Base-by-base conservation (phyloP, 2,113 vertebrate genomes). In the Cheirogaleus medius region DNA sequence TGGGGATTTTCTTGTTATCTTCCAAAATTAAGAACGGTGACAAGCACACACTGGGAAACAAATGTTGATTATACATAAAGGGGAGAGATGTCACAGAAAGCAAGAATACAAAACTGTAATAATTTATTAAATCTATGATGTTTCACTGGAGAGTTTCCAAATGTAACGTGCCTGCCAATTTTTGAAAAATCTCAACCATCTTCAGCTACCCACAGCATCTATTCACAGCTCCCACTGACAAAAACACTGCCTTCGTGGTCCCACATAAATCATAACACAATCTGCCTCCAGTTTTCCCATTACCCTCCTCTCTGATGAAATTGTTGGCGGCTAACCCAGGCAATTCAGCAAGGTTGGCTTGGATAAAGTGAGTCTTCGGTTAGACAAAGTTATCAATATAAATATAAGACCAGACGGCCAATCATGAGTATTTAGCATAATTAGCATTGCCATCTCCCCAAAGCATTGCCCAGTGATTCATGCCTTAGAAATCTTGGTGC, bases 141-240 rank as follows among this genome's bases (percentile, higher is more conserved):
- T 44, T 52, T 97, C 84, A 8, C 58, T 94, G 94, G 80, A 95
- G 39, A 64, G 54, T 42, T 93, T 96, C 94, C 95, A 95, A 97
- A 74, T 64, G 27, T 47, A 94, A 74, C 25, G 80, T 56, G 63
- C 86, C 52, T 96, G 95, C 91, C 95, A 94, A 76, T 54, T 86
- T 90, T 83, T 78, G 3, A 84, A 94, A 97, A 93, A 63, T 68
- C 81, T 73, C 73, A 52, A 69, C 39, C 32, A 2, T 49, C 87
- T 86, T 83, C 73, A 91, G 89, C 86, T 91, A 32, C 87, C 80
- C 93, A 90, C 73, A 93, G 39, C 74, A 80, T 95, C 96, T 89
- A 47, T 85, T 85, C 93, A 84, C 78, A 96, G 95, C 29, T 93
- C 88, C 73, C 23, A 77, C 89, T 14, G 78, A 93, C 68, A 84